Conservation (phyloP, 2,113 vertebrate genomes). For the Grallaria varia region DNA sequence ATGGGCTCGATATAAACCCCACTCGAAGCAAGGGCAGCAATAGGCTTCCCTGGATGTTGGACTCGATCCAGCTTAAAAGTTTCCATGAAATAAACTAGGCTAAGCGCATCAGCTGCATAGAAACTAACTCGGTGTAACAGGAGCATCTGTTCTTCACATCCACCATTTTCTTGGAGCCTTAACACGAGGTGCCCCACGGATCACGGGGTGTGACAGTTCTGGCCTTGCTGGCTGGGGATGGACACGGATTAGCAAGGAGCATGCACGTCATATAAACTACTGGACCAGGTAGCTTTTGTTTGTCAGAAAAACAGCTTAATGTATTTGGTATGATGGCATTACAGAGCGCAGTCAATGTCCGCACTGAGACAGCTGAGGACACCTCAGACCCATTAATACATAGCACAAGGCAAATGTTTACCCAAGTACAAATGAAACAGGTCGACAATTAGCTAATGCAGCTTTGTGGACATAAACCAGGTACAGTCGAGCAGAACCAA, state of each 20-base stretch:
- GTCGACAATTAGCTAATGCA: conserved; percentile 76
- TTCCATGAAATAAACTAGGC: conserved; percentile 55
- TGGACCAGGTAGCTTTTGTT: conserved; percentile 60
- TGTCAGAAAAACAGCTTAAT: conserved; percentile 73
- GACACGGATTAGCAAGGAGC: not conserved
- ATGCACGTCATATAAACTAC: not conserved
- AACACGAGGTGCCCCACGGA: not conserved
- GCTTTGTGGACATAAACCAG: conserved; percentile 76
- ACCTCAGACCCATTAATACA: conserved; percentile 71
- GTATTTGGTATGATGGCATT: conserved; percentile 68
- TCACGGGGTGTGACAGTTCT: not conserved
- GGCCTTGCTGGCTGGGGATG: not conserved
- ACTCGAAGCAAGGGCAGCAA: not conserved
- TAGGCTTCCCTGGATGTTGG: conserved; percentile 39
- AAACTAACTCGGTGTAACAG: conserved; percentile 47
- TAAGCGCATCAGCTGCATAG: conserved; percentile 49
- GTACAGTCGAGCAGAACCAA: conserved; percentile 71
- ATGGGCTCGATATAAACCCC: conserved; percentile 27
- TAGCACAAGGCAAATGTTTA: conserved; percentile 74
- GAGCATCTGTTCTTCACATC: conserved; percentile 45
- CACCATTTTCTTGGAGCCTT: not conserved
- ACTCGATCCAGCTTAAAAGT: conserved; percentile 45
- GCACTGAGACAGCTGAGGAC: conserved; percentile 69
- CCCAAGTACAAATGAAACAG: conserved; percentile 71
- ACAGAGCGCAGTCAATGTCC: conserved; percentile 62